Evolutionary conservation across 2,113 vertebrate species (phyloP).

Genomic region (Pangasianodon gigas): DNA sequence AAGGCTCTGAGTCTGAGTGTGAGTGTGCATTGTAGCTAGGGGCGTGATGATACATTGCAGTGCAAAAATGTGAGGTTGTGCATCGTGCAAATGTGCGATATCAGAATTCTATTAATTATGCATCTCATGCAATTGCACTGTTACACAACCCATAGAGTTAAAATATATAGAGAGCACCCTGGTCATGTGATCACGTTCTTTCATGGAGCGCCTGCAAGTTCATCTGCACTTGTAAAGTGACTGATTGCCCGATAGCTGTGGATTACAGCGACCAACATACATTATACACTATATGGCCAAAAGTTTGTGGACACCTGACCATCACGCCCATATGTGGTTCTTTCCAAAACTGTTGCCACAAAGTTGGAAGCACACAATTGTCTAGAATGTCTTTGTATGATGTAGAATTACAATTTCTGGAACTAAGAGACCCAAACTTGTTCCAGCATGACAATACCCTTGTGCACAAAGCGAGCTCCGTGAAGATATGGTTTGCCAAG

Average conservation of each 20-base stretch:
- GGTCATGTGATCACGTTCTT: neutral
- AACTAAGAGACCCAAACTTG: no score
- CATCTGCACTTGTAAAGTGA: neutral
- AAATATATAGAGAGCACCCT: neutral
- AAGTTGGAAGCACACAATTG: no score
- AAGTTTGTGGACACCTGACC: no score
- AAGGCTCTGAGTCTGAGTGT: conserved; percentile 70
- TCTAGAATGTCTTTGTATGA: no score
- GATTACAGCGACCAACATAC: neutral
- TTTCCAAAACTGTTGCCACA: no score
- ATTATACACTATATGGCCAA: neutral
- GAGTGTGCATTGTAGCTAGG: neutral
- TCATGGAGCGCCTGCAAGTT: neutral
- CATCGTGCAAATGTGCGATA: neutral
- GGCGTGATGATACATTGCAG: neutral
- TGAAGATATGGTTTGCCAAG: no score
- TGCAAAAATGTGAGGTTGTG: neutral
- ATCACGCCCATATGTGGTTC: no score
- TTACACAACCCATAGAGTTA: neutral
- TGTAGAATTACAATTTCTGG: no score
- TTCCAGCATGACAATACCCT: no score
- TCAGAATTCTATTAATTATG: neutral
- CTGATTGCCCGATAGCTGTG: neutral
- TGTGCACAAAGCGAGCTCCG: no score
- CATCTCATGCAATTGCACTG: neutral